phyloP scores from a whole-genome alignment of 2,797 vertebrate genomes.

The Crenuchus spilurus region DNA sequence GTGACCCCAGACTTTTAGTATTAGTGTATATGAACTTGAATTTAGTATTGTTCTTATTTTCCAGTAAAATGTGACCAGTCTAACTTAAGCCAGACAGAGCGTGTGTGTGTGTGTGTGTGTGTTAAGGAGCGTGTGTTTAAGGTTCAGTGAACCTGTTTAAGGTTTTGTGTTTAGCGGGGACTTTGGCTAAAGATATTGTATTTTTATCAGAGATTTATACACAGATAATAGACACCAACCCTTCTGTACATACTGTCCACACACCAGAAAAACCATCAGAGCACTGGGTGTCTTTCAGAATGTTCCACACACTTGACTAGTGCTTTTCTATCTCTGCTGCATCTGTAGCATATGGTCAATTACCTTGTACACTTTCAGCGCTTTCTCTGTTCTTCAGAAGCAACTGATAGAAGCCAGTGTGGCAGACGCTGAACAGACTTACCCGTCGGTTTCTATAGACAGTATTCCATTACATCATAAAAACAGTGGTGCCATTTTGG shows the following conservation, averaged over 20 bases:
- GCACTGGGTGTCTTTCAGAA: not conserved
- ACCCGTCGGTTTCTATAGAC: too few species aligned
- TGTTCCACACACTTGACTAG: not conserved
- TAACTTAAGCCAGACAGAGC: constrained; percentile 45
- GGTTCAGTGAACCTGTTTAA: constrained; percentile 39
- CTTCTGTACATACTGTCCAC: not conserved
- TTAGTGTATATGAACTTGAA: constrained; percentile 46
- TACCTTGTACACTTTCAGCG: too few species aligned
- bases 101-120: not conserved
- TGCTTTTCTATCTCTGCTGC: too few species aligned
- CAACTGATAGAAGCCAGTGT: too few species aligned
- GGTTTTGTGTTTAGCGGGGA: constrained; percentile 12
- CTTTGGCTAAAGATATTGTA: constrained; percentile 16
- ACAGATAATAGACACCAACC: constrained; percentile 15
- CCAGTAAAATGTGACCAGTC: constrained; percentile 53
- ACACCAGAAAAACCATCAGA: not conserved
- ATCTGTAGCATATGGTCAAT: too few species aligned
- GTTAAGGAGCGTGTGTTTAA: not conserved
- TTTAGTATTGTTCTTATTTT: constrained; percentile 54
- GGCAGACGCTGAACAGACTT: too few species aligned
- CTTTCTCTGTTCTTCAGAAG: too few species aligned
- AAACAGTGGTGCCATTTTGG: too few species aligned
- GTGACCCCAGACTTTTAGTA: too few species aligned
- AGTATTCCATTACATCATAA: too few species aligned
- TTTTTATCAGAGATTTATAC: constrained; percentile 30